Conservation (phyloP, 2,113 vertebrate species). For the Tetrax tetrax region DNA sequence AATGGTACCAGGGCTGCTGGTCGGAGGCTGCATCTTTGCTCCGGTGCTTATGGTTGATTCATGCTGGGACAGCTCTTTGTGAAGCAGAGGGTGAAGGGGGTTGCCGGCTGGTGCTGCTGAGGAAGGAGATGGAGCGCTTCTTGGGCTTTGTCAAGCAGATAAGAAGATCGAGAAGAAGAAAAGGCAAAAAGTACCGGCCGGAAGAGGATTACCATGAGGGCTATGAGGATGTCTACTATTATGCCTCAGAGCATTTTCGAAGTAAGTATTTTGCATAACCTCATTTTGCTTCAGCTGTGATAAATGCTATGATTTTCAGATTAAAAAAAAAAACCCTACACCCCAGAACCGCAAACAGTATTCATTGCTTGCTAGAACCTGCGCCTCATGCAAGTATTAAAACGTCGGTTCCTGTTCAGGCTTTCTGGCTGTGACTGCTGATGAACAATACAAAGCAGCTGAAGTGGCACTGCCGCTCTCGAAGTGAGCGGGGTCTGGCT, state of each 20-base stretch:
- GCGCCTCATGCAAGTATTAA: not conserved
- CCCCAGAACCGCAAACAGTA: not conserved
- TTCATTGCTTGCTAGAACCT: not conserved
- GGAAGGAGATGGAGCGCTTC: conserved; percentile 88
- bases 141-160: conserved; percentile 94
- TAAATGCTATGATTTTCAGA: conserved; percentile 34
- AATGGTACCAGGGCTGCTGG: not conserved
- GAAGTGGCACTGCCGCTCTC: not conserved
- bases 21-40: not conserved
- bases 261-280: conserved; percentile 79
- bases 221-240: conserved; percentile 98
- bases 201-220: conserved; percentile 99
- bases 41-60: not conserved
- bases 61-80: conserved; percentile 52
- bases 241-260: conserved; percentile 90
- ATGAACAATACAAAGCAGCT: conserved; percentile 30
- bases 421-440: conserved; percentile 1
- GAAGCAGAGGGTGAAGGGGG: conserved; percentile 40
- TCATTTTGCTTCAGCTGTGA: conserved; percentile 11
- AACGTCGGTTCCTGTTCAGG: not conserved
- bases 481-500: not conserved
- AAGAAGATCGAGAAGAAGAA: conserved; percentile 88
- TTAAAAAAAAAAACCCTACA: not conserved
- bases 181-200: conserved; percentile 95
- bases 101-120: conserved; percentile 1